These are phyloP conservation scores for Rissa tridactyla DNA, from an alignment of 2,113 vertebrate species.

Conservation along the genomic window DNA sequence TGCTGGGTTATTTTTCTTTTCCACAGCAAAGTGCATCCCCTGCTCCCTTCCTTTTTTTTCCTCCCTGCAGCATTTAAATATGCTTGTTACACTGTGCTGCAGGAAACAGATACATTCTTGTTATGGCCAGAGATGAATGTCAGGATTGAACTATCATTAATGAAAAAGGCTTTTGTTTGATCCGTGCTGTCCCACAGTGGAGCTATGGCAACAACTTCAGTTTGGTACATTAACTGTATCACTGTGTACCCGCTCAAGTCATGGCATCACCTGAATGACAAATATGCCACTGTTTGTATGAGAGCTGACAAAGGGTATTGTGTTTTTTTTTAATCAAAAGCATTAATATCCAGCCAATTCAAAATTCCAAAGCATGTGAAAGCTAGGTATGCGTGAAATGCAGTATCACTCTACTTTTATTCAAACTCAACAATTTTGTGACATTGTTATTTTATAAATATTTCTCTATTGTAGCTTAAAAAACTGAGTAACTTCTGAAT, in stretches of 20 bases:
- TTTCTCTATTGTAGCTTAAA: neutral
- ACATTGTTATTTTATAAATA: neutral
- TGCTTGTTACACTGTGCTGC: constrained; percentile 9
- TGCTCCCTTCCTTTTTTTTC: neutral
- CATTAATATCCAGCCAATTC: neutral
- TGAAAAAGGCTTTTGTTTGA: constrained; percentile 73
- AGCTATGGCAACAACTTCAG: constrained; percentile 72
- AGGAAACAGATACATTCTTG: constrained; percentile 34
- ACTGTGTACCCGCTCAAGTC: constrained; percentile 51
- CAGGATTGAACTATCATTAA: constrained; percentile 37
- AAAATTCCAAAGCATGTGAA: neutral
- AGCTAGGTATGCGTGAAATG: neutral
- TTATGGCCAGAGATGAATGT: constrained; percentile 33
- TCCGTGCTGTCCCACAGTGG: constrained; percentile 39
- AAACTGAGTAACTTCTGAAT: neutral
- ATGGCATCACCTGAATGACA: constrained; percentile 66
- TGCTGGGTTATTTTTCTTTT: neutral
- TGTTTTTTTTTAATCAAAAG: neutral
- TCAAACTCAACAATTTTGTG: neutral
- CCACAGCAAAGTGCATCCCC: neutral
- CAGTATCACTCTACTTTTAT: neutral
- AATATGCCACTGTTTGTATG: constrained; percentile 19
- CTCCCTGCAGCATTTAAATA: constrained; percentile 3
- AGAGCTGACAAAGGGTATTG: constrained; percentile 20
- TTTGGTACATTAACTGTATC: constrained; percentile 69